Evolutionary conservation across 2,797 vertebrate species (phyloP), one percentile per base, ranked within the genome.

Genomic region (Apogon talboti): DNA sequence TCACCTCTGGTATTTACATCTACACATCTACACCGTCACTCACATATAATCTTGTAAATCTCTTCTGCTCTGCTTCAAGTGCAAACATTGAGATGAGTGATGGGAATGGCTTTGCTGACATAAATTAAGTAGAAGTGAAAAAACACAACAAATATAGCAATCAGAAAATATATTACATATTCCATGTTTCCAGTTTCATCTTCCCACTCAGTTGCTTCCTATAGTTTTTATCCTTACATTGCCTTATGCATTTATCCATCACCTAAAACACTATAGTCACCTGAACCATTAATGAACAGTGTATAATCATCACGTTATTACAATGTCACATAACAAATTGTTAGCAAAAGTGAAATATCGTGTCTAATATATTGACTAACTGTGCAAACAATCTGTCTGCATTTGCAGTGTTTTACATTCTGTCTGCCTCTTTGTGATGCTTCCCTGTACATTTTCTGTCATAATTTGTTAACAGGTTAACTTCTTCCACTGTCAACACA

Each of bases 1-100:
- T 51, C 63, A 42, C 24, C 61, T 65, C 35, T 54, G 13, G 64
- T 52, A 44, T 66, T 37, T 55, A 12, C 28, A 38, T 70, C 16
- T 54, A 15, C 44, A 12, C 28, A 38, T 70, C 16, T 54, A 15
- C 44, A 24, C 56, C 7, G n/a, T 63, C 59, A 13, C 14, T 58
- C 35, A 43, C 18, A 62, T 61, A 8, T 45, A 38, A 42, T 70
- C 37, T 48, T 15, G 12, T 2, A 19, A 69, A 59, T 33, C 42
- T 53, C n/a, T 43, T 61, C 44, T 58, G 43, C 33, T 53, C 24
- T 61, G 16, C 9, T 62, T 52, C 2, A 40, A 67, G 49, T 38
- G 16, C 33, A 35, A 35, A 35, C 33, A 35, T 35, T 16, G 38
- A 56, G 11, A 40, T 5, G 16, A 44, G 3, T 41, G 58, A 53